phyloP scores from a whole-genome alignment of 1,140 invertebrate species.

The Drosophila persimilis region DNA sequence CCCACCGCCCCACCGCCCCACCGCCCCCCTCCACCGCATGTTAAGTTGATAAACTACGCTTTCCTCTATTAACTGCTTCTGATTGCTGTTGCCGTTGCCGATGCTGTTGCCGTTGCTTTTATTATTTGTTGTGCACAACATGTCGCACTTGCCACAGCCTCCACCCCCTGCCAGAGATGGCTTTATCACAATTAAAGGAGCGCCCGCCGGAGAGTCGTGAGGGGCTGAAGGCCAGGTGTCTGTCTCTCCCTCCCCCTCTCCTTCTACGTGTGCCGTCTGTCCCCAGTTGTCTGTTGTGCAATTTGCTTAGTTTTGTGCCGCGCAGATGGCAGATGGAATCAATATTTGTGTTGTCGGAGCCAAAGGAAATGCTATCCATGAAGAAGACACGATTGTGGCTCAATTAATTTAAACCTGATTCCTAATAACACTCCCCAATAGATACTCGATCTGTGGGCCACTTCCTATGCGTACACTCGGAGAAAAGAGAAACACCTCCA shows the following conservation, averaged over 20 bases:
- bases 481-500: no score
- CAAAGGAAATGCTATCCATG: not conserved
- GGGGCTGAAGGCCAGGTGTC: conserved; percentile 41
- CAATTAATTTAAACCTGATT: no score
- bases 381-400: no score
- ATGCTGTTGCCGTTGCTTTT: conserved; percentile 34
- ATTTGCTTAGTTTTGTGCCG: conserved; percentile 48
- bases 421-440: no score
- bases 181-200: conserved; percentile 64
- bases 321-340: conserved; percentile 40
- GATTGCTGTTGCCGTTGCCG: conserved; percentile 44
- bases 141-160: conserved; percentile 53
- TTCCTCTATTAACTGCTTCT: conserved; percentile 69
- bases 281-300: conserved; percentile 42
- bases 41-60: conserved; percentile 77
- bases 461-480: no score
- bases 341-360: conserved; percentile 27
- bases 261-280: conserved; percentile 1
- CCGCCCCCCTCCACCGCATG: conserved; percentile 46
- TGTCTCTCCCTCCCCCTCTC: conserved; percentile 1
- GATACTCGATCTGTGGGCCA: no score
- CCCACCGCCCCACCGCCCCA: conserved; percentile 12
- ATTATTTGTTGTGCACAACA: conserved; percentile 60
- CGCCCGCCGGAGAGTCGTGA: conserved; percentile 48
- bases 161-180: conserved; percentile 29